These are phyloP conservation scores for Onychostoma macrolepis DNA, from an alignment of 2,113 vertebrate species.

Conservation along the genomic window DNA sequence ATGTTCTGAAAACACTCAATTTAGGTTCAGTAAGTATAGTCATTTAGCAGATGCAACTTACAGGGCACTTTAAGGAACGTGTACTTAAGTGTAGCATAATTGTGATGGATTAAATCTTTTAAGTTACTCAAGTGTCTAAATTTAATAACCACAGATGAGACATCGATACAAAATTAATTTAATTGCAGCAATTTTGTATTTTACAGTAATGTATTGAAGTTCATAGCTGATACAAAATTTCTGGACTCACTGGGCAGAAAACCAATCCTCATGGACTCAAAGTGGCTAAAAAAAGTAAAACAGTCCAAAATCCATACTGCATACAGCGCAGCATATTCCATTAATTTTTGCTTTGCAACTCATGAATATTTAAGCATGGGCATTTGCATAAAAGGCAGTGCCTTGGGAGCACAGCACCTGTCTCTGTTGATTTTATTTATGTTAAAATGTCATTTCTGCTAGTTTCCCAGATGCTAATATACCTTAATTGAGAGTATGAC, in stretches of 20 bases:
- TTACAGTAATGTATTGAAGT: not conserved
- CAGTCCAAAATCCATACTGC: not conserved
- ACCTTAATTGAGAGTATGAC: constrained; percentile 4
- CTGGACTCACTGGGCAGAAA: too few species aligned
- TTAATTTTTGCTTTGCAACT: constrained; percentile 2
- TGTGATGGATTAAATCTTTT: not conserved
- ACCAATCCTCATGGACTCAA: not conserved
- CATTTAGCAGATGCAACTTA: not conserved
- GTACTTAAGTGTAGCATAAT: not conserved
- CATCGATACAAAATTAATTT: not conserved
- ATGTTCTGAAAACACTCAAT: not conserved
- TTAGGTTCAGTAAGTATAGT: not conserved
- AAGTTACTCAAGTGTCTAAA: not conserved
- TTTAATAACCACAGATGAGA: not conserved
- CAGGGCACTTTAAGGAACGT: not conserved
- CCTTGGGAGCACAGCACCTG: constrained; percentile 1
- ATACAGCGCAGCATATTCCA: not conserved
- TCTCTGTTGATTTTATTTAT: constrained; percentile 30
- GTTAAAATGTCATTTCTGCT: constrained; percentile 19
- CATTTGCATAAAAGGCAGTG: constrained; percentile 19
- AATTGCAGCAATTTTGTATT: not conserved
- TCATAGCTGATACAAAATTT: not conserved
- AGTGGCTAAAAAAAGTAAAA: not conserved
- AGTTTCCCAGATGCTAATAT: constrained; percentile 16
- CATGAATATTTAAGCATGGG: constrained; percentile 30